Evolutionary conservation across 2,113 vertebrate species (phyloP), one percentile per base, ranked within the genome.

Genomic region (Pholis gunnellus): DNA sequence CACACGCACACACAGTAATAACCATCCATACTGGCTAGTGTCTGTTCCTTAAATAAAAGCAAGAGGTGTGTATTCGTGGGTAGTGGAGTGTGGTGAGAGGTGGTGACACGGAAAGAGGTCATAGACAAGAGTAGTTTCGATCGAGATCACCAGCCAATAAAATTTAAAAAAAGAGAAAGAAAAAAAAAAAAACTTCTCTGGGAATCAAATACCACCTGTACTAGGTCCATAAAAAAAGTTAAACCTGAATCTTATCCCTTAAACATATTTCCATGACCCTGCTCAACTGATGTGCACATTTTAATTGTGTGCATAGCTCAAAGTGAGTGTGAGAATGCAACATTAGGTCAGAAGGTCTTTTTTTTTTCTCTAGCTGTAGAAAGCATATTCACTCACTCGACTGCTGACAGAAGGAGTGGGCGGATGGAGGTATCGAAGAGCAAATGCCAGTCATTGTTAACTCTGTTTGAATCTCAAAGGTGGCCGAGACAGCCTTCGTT

Each of bases 1-100:
- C 60, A 65, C 71, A 29, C 13, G 18, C 52, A 15, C 34, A 29
- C 36, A 27, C 57, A 57, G 46, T 63, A 75, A 66, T 60, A 22
- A 54, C 22, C 63, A 63, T 10, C 20, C 13, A 64, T 3, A 48
- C 18, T 18, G 34, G 60, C 42, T 2, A 9, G 40, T 54, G 66
- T 27, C 75, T 38, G 44, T 10, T 67, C 27, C 60, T 72, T 3
- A 59, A 71, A 48, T 72, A 71, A 9, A 66, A 68, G 82, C 71
- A 34, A 29, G 70, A 8, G 25, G 60, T 57, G 56, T 65, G 79
- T 78, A 27, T 69, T 61, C 2, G 20, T 48, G 78, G 64, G 69
- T 54, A 81, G 68, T 29, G 60, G 79, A 71, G 77, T 40, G 78
- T 72, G 75, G 56, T 25, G 65, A 75, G 72, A 80, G 72, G 78